Conservation (phyloP, 2,113 vertebrate species). For the Chlorodrepanis virens region DNA sequence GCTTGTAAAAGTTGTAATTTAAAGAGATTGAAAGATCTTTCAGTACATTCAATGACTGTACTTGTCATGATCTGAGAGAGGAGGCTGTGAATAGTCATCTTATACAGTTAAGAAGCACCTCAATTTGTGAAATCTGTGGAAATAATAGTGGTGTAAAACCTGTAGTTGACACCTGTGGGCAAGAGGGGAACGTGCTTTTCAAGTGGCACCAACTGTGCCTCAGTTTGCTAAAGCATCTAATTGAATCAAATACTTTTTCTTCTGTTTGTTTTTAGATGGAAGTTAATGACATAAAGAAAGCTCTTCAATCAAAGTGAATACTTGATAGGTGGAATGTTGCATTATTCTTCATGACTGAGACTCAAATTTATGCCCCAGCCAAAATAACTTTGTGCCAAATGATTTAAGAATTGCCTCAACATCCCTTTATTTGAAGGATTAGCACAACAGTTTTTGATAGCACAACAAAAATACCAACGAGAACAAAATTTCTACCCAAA, state of each 20-base stretch:
- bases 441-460: constrained; percentile 81
- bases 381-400: constrained; percentile 96
- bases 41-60: not conserved
- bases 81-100: not conserved
- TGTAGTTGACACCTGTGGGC: accelerated
- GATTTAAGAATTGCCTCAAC: constrained; percentile 79
- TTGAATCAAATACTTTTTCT: not conserved
- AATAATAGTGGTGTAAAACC: not conserved
- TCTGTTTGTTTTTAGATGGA: constrained; percentile 82
- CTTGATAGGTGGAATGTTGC: constrained; percentile 68
- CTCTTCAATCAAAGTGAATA: constrained; percentile 90
- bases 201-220: not conserved
- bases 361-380: constrained; percentile 79
- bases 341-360: constrained; percentile 75
- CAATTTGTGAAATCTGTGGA: not conserved
- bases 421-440: constrained; percentile 75
- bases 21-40: not conserved
- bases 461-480: constrained; percentile 76
- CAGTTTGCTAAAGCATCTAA: not conserved
- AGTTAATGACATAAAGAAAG: constrained; percentile 97
- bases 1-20: not conserved
- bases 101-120: not conserved
- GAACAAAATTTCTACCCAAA: constrained; percentile 60
- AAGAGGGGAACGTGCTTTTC: not conserved
- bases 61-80: not conserved